phyloP scores from a whole-genome alignment of 35 echinoderm and acorn worm species.

The Holothuria glaberrima region DNA sequence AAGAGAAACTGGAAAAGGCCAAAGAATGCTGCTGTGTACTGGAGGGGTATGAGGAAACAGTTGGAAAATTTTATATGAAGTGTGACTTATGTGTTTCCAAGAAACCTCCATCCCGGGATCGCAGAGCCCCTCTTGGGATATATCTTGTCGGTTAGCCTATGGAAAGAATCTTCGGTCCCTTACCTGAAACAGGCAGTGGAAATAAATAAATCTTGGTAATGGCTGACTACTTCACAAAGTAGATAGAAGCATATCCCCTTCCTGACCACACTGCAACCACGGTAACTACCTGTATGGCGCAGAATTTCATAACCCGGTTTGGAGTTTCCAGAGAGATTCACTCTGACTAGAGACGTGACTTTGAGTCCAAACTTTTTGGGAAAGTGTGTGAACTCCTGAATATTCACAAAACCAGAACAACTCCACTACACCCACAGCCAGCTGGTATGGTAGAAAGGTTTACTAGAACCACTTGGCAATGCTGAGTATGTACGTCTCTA shows the following conservation, averaged over 20 bases:
- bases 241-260: slow-evolving; percentile 57
- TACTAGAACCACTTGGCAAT: background rate
- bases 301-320: slow-evolving; percentile 63
- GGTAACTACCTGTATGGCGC: slow-evolving; percentile 37
- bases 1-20: background rate
- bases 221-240: slow-evolving; percentile 67
- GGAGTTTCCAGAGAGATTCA: slow-evolving; percentile 59
- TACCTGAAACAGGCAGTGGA: slow-evolving; percentile 50
- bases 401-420: slow-evolving; percentile 25
- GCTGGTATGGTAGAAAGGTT: background rate
- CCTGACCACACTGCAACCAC: slow-evolving; percentile 57
- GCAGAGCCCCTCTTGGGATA: slow-evolving; percentile 41
- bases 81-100: slow-evolving; percentile 11
- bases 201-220: slow-evolving; percentile 62
- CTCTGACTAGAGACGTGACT: slow-evolving; percentile 63
- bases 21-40: too few relatives aligned
- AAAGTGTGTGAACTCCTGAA: slow-evolving; percentile 30
- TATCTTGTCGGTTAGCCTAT: slow-evolving; percentile 20
- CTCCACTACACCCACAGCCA: slow-evolving; percentile 31
- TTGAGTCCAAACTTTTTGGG: slow-evolving; percentile 39
- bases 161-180: slow-evolving; percentile 51
- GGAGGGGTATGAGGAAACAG: too few relatives aligned
- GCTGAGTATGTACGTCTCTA: background rate
- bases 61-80: background rate
- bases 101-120: slow-evolving; percentile 9